Percentiles rank a stretch among this genome's conserved stretches.
phyloP scores from a whole-genome alignment of 2,797 vertebrate species.

The Sebastes variabilis region DNA sequence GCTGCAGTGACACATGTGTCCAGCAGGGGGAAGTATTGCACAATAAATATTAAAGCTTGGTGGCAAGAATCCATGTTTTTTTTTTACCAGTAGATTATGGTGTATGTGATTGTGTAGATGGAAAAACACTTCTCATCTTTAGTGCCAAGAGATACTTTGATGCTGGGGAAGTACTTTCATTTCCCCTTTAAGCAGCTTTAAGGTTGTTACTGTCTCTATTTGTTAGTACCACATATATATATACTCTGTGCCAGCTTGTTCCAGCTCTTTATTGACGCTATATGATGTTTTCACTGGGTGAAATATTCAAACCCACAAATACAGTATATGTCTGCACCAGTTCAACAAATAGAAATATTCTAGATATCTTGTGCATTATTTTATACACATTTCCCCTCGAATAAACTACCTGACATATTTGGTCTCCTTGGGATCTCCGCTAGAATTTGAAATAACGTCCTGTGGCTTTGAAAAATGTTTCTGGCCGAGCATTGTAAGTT shows the following conservation, averaged over 20 bases:
- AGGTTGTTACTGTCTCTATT: background rate
- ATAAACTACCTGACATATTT: background rate
- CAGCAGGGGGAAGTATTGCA: constrained; percentile 69
- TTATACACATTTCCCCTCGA: background rate
- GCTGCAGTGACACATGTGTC: constrained; percentile 23
- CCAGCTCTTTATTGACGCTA: background rate
- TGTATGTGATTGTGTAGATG: background rate
- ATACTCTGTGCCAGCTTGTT: background rate
- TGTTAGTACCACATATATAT: background rate
- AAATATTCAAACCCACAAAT: background rate
- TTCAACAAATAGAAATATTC: background rate
- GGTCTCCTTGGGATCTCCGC: background rate
- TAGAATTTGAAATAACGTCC: background rate
- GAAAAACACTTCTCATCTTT: background rate
- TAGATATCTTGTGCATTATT: background rate
- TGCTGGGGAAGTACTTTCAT: background rate
- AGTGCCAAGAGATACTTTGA: background rate
- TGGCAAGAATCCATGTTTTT: background rate
- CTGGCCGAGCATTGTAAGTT: background rate
- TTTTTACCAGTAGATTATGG: background rate
- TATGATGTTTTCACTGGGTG: background rate
- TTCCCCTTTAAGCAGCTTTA: background rate
- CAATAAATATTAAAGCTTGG: constrained; percentile 14
- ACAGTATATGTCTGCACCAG: background rate
- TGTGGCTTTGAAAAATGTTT: background rate